phyloP scores from a whole-genome alignment of 2,888 invertebrate species.

The Tenthredo distinguenda region DNA sequence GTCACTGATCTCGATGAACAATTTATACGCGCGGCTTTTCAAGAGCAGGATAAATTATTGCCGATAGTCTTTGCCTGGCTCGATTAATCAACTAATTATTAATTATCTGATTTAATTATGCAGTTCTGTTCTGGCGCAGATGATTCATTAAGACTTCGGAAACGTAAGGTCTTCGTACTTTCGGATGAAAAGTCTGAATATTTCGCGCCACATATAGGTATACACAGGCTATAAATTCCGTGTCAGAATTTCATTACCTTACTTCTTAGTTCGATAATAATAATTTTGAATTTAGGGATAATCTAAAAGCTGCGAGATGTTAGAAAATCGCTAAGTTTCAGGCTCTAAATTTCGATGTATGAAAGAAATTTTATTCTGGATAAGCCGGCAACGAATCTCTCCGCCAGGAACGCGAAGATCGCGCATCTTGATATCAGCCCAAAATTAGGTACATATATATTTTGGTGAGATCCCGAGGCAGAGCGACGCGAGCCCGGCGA shows the following conservation, averaged over 20 bases:
- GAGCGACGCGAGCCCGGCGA: conserved; percentile 47
- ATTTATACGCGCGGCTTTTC: not conserved
- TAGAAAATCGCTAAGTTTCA: not conserved
- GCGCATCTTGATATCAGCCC: conserved; percentile 24
- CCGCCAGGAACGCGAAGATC: not conserved
- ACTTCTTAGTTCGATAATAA: not conserved
- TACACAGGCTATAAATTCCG: not conserved
- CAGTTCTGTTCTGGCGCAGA: not conserved
- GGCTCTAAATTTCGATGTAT: not conserved
- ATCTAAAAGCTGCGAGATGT: not conserved
- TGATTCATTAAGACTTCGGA: not conserved
- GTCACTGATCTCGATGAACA: conserved; percentile 8
- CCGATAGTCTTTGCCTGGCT: not conserved
- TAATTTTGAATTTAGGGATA: not conserved
- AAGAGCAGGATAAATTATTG: not conserved
- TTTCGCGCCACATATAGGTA: not conserved
- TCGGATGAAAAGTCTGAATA: not conserved
- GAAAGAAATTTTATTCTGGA: not conserved
- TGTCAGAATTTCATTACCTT: not conserved
- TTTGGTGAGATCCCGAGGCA: conserved; percentile 19
- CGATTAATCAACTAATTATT: not conserved
- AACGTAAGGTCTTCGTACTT: not conserved
- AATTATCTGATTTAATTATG: not conserved
- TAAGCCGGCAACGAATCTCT: not conserved
- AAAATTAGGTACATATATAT: not conserved